A percentile compares a stretch with the other conserved stretches of the same genome.
These are phyloP conservation scores for Morone chrysops DNA, from an alignment of 2,113 vertebrate species.

Conservation along the genomic window DNA sequence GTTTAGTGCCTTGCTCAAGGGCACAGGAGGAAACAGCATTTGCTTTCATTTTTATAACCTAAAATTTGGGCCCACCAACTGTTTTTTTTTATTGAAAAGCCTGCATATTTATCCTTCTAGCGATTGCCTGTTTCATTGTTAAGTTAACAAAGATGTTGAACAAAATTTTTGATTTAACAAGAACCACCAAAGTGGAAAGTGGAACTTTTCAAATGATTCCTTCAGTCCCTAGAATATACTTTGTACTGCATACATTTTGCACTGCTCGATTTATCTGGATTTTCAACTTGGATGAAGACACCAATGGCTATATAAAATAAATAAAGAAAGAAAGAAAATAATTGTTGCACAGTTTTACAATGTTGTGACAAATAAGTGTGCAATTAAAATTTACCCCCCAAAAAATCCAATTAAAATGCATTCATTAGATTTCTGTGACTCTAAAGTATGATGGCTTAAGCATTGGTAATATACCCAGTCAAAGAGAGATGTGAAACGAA, in stretches of 20 bases:
- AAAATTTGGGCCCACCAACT: background rate
- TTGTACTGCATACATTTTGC: too few species aligned
- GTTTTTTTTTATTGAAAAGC: background rate
- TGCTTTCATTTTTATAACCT: background rate
- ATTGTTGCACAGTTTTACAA: background rate
- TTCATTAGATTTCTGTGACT: background rate
- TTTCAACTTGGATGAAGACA: background rate
- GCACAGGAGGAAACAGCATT: background rate
- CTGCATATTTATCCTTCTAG: background rate
- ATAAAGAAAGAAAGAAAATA: too few species aligned
- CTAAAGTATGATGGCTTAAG: background rate
- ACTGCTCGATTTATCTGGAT: background rate
- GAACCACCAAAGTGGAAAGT: background rate
- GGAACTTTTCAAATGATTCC: background rate
- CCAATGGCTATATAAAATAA: background rate
- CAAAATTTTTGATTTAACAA: background rate
- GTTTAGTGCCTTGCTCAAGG: constrained; percentile 9
- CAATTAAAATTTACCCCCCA: background rate
- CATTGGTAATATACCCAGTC: background rate
- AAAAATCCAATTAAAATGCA: background rate
- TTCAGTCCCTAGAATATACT: too few species aligned
- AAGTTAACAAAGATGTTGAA: background rate
- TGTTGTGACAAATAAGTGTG: background rate
- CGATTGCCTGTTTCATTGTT: background rate
- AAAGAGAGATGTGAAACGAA: background rate